phyloP scores from a whole-genome alignment of 2,888 invertebrate genomes.

The Pachymerium ferrugineum region DNA sequence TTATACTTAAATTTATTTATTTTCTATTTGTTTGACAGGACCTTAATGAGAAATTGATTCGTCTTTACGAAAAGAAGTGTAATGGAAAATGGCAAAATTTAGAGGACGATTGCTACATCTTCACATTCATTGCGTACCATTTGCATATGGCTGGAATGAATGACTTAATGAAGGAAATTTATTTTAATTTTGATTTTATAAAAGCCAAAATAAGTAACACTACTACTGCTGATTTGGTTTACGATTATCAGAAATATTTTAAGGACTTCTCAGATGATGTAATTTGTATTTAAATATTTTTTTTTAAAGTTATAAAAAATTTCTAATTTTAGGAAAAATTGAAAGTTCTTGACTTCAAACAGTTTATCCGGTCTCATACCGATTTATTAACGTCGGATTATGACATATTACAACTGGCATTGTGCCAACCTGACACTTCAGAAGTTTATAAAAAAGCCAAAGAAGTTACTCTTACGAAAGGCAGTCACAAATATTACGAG shows the following conservation, averaged over 20 bases:
- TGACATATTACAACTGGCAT: slow-evolving; percentile 64
- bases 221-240: background rate
- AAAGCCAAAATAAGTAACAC: background rate
- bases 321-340: slow-evolving; percentile 28
- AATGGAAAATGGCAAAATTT: background rate
- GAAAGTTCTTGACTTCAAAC: slow-evolving; percentile 54
- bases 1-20: background rate
- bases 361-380: slow-evolving; percentile 59
- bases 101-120: background rate
- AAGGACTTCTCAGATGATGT: background rate
- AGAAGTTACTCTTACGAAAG: background rate
- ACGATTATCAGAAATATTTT: slow-evolving; percentile 11
- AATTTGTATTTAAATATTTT: background rate
- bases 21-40: background rate
- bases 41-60: background rate
- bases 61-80: background rate
- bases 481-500: background rate
- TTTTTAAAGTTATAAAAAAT: too few relatives aligned
- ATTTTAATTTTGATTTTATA: background rate
- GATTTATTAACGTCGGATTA: slow-evolving; percentile 56
- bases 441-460: slow-evolving; percentile 52
- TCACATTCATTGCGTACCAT: background rate
- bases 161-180: background rate
- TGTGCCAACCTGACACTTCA: slow-evolving; percentile 59
- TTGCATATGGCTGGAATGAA: background rate